Evolutionary conservation across 35 echinoderm and acorn worm species (phyloP).

Genomic region (Ophioderma brevispina): DNA sequence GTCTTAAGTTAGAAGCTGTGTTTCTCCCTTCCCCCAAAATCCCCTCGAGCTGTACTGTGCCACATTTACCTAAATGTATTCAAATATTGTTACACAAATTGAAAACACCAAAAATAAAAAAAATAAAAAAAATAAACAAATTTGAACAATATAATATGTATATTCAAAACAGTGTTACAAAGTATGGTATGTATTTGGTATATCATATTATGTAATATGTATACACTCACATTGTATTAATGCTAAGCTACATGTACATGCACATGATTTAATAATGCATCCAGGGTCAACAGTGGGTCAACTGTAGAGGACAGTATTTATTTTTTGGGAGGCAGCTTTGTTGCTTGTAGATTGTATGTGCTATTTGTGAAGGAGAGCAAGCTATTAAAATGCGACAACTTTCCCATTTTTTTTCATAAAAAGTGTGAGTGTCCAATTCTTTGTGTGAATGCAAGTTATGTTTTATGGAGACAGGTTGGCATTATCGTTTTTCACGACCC

Average conservation of each 20-base stretch:
- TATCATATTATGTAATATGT: background rate
- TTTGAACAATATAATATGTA: too few relatives aligned
- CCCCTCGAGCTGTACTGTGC: too few relatives aligned
- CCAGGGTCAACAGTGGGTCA: background rate
- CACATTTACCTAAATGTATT: too few relatives aligned
- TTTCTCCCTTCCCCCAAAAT: too few relatives aligned
- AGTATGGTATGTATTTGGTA: background rate
- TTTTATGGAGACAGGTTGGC: too few relatives aligned
- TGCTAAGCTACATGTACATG: too few relatives aligned
- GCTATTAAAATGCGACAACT: background rate
- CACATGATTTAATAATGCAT: background rate
- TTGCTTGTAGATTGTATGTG: slow-evolving; percentile 10
- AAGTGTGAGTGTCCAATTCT: background rate
- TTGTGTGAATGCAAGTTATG: too few relatives aligned
- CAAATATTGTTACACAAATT: too few relatives aligned
- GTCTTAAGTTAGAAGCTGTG: too few relatives aligned
- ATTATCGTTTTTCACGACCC: too few relatives aligned
- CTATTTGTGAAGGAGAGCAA: background rate
- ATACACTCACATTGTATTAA: background rate
- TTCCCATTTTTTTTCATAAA: slow-evolving; percentile 3
- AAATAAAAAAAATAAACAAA: too few relatives aligned
- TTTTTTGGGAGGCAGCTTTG: background rate
- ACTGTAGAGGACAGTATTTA: background rate
- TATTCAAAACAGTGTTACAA: background rate
- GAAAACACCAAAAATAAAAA: too few relatives aligned